Conservation (phyloP, 2,797 vertebrate genomes). For the Lemur catta region DNA sequence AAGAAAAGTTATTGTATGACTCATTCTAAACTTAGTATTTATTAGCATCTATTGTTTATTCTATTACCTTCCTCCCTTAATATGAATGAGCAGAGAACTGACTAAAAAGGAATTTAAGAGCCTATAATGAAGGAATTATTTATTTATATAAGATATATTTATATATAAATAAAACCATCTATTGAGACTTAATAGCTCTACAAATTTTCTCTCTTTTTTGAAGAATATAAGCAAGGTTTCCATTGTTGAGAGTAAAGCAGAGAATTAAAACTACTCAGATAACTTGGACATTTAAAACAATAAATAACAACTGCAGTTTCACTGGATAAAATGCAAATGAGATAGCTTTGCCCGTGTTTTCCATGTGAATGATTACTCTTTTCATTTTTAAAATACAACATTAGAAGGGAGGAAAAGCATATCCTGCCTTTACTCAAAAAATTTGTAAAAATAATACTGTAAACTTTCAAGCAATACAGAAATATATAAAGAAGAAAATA, state of each 20-base stretch:
- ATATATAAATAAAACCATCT: background rate
- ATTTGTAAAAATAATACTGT: background rate
- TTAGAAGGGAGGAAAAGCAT: background rate
- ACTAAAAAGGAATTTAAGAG: background rate
- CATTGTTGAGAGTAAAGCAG: background rate
- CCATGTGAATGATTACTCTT: background rate
- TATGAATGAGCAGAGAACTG: background rate
- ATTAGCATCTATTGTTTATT: background rate
- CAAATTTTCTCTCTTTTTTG: background rate
- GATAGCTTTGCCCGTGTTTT: background rate
- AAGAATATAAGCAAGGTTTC: background rate
- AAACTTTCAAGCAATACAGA: slow-evolving; percentile 21
- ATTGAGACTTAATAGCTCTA: background rate
- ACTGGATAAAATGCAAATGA: background rate
- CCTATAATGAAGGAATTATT: background rate
- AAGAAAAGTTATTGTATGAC: background rate
- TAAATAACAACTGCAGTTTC: background rate
- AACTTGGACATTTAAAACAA: background rate
- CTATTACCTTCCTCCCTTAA: background rate
- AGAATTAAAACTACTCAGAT: slow-evolving; percentile 6
- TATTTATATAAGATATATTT: background rate
- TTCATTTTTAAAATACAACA: background rate
- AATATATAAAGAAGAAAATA: background rate
- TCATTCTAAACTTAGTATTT: background rate
- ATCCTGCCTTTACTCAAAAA: background rate